Evolutionary conservation across 2,797 vertebrate species (phyloP), one percentile per base, ranked within the genome.

Genomic region (Helostoma temminkii): DNA sequence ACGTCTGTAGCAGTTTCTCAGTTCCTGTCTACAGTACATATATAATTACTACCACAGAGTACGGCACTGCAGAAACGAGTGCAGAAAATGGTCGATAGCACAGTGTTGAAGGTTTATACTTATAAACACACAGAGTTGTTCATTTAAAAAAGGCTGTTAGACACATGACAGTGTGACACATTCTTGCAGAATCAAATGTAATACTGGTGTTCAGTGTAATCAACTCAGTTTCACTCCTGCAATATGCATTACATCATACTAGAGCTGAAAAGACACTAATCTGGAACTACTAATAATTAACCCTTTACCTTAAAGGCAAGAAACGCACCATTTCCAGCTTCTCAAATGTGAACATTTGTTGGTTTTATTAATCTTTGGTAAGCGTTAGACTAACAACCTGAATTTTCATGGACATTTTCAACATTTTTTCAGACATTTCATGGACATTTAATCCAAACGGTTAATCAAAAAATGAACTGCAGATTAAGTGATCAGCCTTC

Each of bases 11-110:
- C 84, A 78, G 80, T 87, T 88, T 72, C 79, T 77, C 82, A 76
- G 83, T 87, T 93, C 85, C 91, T 83, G 84, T 88, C 88, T 85
- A 86, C n/a, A n/a, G n/a, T n/a, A n/a, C 88, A 84, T 88, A 47
- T 85, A 87, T 90, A 89, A 91, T 89, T 87, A 91, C 71, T 30
- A 53, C 25, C 89, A 43, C 71, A 74, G 73, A 83, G 76, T 72
- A 82, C 61, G 55, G 79, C 75, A 68, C 73, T 47, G 66, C 67
- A 80, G 74, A 74, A 80, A 78, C 32, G 50, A 82, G 76, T 12
- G 19, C 37, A 71, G 43, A 39, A 64, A 73, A 43, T 7, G 24
- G 18, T 63, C 14, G 37, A 61, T 55, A 21, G 9, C 10, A 30
- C 58, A 26, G 43, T 22, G 32, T 14, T 1, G 18, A 41, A 46